Conservation (phyloP, 2,888 invertebrate genomes). For the Leptodirus hochenwartii region DNA sequence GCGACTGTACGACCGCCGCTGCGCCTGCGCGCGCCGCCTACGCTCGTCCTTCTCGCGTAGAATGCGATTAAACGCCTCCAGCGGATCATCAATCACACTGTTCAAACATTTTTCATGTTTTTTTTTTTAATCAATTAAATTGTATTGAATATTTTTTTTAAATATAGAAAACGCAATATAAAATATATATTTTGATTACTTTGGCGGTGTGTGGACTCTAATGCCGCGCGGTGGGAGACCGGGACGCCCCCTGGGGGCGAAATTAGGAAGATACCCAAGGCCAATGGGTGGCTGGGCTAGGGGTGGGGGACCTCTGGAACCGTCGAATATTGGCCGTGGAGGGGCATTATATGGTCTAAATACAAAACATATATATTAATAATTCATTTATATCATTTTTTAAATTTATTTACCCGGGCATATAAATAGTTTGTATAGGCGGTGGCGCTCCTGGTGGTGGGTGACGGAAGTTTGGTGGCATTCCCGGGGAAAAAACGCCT, state of each 20-base stretch:
- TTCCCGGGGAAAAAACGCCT: constrained; percentile 19
- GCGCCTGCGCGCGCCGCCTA: constrained; percentile 40
- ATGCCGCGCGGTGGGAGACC: too few species aligned
- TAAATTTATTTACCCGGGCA: constrained; percentile 20
- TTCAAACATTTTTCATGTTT: constrained; percentile 14
- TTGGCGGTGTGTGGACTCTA: too few species aligned
- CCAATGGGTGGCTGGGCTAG: constrained; percentile 15
- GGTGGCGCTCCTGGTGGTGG: constrained; percentile 24
- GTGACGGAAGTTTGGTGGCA: constrained; percentile 25
- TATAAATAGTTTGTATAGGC: constrained; percentile 21
- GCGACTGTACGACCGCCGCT: constrained; percentile 32
- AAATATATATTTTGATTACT: constrained; percentile 2
- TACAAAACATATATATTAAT: constrained; percentile 8
- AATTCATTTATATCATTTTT: constrained; percentile 5
- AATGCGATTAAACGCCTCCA: constrained; percentile 75
- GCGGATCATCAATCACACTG: constrained; percentile 65
- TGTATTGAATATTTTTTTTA: too few species aligned
- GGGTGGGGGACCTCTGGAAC: constrained; percentile 21
- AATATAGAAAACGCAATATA: neutral
- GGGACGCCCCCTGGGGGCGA: too few species aligned
- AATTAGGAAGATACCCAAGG: constrained; percentile 22
- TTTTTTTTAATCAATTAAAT: constrained; percentile 2
- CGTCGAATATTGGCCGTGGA: constrained; percentile 23
- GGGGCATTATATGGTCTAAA: constrained; percentile 20
- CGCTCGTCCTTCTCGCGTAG: constrained; percentile 68